Evolutionary conservation across 1,140 invertebrate genomes (phyloP), one percentile per base, ranked within the genome.

Genomic region (Archivesica marissinica): DNA sequence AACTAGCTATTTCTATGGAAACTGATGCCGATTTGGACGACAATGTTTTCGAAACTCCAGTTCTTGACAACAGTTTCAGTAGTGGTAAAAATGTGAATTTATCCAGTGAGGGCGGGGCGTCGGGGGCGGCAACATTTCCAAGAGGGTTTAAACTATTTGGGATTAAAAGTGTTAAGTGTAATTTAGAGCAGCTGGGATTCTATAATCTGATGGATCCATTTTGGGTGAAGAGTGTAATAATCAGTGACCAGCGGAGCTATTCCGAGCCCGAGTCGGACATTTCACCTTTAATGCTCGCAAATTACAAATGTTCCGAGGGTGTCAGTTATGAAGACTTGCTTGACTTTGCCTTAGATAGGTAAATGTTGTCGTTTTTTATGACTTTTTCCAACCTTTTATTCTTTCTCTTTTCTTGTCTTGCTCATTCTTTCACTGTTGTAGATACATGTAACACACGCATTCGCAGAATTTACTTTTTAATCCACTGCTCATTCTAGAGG

Each of bases 251-350:
- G 38, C 80, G 84, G 80, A 92, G 82, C 77, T 80, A 61, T 61
- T 90, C 88, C 56, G 86, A 89, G 61, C 87, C 88, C 9, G 87
- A 88, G 52, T 39, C 35, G 11, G 92, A 93, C 33, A 72, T 87
- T 23, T 89, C 91, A 11, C 90, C 91, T 25, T 86, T 89, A 28
- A 89, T 92, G 86, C 86, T 90, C 56, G 89, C 90, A 56, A 91
- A 90, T 87, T 93, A 93, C 89, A 93, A 91, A 87, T 89, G 89
- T 83, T 89, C 90, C 25, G 92, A 93, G 92, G 97, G 97, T 88
- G 97, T 98, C 0, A 98, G 97, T 72, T 98, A 98, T 90, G 97
- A 98, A 94, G 98, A 99, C 95, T 94, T 98, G 52, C 93, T 98
- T 35, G 97, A 98, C 90, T 98, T 98, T 94, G 97, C 97, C 7